Base-by-base conservation (phyloP, 2,797 vertebrate genomes). In the Scolopax bukidnonensis region DNA sequence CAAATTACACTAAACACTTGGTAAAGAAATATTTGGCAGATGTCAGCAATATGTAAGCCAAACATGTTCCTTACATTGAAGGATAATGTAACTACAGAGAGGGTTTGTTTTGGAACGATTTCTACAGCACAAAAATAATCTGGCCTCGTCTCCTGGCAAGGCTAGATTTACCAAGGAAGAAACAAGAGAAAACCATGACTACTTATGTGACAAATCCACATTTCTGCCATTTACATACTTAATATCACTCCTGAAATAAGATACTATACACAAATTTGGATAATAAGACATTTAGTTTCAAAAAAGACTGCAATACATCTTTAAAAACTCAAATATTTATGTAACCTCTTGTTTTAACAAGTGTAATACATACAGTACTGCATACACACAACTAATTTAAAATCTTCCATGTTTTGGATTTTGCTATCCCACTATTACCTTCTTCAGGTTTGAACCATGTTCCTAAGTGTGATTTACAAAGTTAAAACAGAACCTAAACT, bases 41-140 rank as follows among this genome's bases (percentile, higher is more conserved):
- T 94, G 78, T 43, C 38, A 83, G 94, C 89, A 84, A 73, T 71
- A 68, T 76, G 64, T 81, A 83, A 95, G 95, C 97, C 97, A 97
- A 97, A 97, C 96, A 92, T 95, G 95, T 87, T 96, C 87, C 95
- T 97, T 84, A 91, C 96, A 95, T 92, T 97, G 98, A 97, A 95
- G 97, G 96, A 98, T 97, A 97, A 97, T 97, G 91, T 95, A 96
- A 96, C 82, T 95, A 57, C 75, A 88, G 82, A 93, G 77, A 95
- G 28, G 61, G 95, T 94, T 96, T 95, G 90, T 94, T 95, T 97
- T 96, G 95, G 96, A 95, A 94, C 2, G 18, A 90, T 79, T 93
- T 95, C 90, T 77, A 45, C 16, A 78, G 89, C 79, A 69, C 78
- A 86, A 65, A 84, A 95, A 95, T 27, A 43, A 92, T 84, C 89